Conservation (phyloP, 2,797 vertebrate genomes). For the Psittacula echo region DNA sequence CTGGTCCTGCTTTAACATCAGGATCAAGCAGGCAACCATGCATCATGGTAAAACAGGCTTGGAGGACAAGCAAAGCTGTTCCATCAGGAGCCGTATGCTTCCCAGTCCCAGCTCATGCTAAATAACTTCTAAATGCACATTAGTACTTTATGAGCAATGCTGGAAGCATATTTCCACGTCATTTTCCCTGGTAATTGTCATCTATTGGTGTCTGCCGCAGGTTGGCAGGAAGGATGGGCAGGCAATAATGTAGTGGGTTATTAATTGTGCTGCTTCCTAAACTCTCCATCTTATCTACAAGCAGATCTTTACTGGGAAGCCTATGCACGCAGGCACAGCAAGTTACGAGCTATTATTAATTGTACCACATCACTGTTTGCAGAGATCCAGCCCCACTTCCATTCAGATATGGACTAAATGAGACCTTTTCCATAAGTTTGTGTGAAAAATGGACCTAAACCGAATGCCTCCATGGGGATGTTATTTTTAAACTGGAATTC, state of each 20-base stretch:
- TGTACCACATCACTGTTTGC: neutral
- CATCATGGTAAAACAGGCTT: fast-evolving
- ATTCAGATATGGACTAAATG: neutral
- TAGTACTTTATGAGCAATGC: neutral
- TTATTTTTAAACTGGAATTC: neutral
- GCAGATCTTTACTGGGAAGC: neutral
- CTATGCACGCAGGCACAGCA: neutral
- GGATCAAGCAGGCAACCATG: fast-evolving
- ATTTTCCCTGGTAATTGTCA: neutral
- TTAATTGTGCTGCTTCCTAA: conserved; percentile 31
- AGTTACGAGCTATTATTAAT: neutral
- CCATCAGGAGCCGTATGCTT: fast-evolving
- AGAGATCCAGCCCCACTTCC: neutral
- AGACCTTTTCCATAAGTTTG: neutral
- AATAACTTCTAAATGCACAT: neutral
- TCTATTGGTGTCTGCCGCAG: neutral
- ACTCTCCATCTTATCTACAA: neutral
- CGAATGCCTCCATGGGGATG: neutral
- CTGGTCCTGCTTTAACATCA: fast-evolving
- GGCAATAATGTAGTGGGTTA: neutral
- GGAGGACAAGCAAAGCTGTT: fast-evolving
- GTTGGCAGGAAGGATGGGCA: neutral
- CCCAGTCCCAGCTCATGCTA: fast-evolving
- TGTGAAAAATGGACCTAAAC: neutral
- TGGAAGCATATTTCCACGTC: neutral